phyloP scores from a whole-genome alignment of 2,113 vertebrate species.

The Hystrix brachyura region DNA sequence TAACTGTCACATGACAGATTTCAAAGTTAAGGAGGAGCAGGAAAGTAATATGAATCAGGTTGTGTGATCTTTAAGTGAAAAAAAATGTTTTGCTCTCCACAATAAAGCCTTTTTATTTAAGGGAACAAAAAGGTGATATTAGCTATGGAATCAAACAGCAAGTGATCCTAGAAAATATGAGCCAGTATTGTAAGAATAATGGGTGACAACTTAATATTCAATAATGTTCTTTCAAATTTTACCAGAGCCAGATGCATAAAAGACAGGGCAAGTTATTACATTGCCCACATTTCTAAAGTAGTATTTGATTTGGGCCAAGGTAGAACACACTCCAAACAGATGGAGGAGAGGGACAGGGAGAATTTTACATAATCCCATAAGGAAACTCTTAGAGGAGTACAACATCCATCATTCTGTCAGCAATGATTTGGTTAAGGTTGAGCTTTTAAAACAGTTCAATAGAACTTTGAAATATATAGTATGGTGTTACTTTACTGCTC shows the following conservation, averaged over 20 bases:
- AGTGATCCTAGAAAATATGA: conserved; percentile 3
- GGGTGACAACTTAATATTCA: conserved; percentile 32
- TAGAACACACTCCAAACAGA: conserved; percentile 13
- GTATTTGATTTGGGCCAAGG: conserved; percentile 50
- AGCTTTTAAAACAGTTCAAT: conserved; percentile 37
- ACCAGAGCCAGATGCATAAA: conserved; percentile 22
- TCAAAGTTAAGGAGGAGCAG: background rate
- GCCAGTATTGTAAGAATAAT: conserved; percentile 39
- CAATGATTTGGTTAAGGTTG: conserved; percentile 64
- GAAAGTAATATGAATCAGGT: background rate
- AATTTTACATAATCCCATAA: conserved; percentile 68
- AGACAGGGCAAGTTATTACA: conserved; percentile 46
- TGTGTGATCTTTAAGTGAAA: background rate
- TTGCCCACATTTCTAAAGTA: background rate
- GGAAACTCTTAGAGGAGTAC: conserved; percentile 58
- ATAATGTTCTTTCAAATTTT: conserved; percentile 27
- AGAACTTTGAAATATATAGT: conserved; percentile 62
- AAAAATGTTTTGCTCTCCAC: background rate
- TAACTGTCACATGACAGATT: background rate
- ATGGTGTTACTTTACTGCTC: conserved; percentile 46
- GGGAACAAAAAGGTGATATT: background rate
- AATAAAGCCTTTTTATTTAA: conserved; percentile 30
- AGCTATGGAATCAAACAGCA: conserved; percentile 19
- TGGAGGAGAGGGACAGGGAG: background rate
- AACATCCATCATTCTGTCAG: conserved; percentile 75